A percentile compares a stretch with the other conserved stretches of the same genome.
Evolutionary conservation across 64 coral and sea anemone species (phyloP).

Genomic region (Montipora efflorescens): DNA sequence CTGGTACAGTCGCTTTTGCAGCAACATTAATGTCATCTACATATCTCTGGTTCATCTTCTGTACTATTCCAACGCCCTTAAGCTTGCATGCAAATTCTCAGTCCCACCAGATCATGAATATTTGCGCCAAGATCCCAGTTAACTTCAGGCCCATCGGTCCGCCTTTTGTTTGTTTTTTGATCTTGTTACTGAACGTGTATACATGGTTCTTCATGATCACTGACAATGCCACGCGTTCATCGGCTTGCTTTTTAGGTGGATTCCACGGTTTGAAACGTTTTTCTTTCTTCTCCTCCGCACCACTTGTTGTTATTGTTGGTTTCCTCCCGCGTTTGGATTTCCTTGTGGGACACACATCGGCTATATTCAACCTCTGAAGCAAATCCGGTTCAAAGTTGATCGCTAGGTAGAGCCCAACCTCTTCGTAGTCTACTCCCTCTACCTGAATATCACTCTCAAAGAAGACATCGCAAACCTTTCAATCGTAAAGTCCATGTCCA

Average conservation of each 20-base stretch:
- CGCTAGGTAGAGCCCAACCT: slow-evolving; percentile 34
- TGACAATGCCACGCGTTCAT: neutral
- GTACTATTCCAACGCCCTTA: neutral
- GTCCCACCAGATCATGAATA: slow-evolving; percentile 69
- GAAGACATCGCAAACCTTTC: neutral
- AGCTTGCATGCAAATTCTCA: slow-evolving; percentile 34
- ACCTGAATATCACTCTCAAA: neutral
- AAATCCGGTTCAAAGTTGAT: slow-evolving; percentile 28
- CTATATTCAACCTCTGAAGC: slow-evolving; percentile 36
- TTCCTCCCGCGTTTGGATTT: slow-evolving; percentile 45
- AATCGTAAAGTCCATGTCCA: slow-evolving; percentile 38
- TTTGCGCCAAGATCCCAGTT: slow-evolving; percentile 56
- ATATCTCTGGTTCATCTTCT: slow-evolving; percentile 19
- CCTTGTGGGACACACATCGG: slow-evolving; percentile 4
- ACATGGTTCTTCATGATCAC: slow-evolving; percentile 22
- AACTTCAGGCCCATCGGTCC: slow-evolving; percentile 26
- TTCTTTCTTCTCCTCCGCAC: slow-evolving; percentile 25
- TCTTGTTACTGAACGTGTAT: neutral
- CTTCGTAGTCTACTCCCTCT: slow-evolving; percentile 36
- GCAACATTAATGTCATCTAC: slow-evolving; percentile 43
- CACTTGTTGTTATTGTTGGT: slow-evolving; percentile 47
- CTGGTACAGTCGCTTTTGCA: slow-evolving; percentile 47
- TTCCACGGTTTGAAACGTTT: neutral
- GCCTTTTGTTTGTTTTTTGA: slow-evolving; percentile 47
- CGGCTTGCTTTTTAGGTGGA: neutral